phyloP scores from a whole-genome alignment of 2,888 invertebrate genomes.

The Metalampra italica region DNA sequence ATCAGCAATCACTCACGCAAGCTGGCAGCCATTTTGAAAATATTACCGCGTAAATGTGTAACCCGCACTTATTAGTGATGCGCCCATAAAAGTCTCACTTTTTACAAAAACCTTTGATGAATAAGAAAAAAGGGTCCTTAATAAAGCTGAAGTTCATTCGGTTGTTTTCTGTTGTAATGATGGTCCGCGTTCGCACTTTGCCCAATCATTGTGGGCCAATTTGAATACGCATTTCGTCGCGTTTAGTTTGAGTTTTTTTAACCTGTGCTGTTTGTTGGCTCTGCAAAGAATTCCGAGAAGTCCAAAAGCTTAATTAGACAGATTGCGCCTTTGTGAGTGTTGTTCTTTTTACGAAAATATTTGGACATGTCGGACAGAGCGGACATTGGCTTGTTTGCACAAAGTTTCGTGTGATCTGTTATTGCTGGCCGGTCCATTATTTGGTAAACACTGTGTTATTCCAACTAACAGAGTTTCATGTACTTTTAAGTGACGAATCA shows the following conservation, averaged over 20 bases:
- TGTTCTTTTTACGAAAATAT: constrained; percentile 16
- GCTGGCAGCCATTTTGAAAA: constrained; percentile 39
- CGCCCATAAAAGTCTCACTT: constrained; percentile 21
- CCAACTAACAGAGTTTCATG: constrained; percentile 9
- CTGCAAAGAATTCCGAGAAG: constrained; percentile 38
- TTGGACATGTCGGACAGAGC: constrained; percentile 9
- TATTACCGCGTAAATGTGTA: constrained; percentile 32
- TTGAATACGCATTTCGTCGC: constrained; percentile 43
- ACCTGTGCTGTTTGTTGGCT: constrained; percentile 38
- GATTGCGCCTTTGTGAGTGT: constrained; percentile 15
- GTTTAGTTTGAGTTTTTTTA: constrained; percentile 40
- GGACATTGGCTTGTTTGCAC: constrained; percentile 13
- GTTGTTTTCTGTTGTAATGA: constrained; percentile 54
- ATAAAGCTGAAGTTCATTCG: constrained; percentile 35
- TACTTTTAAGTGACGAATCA: constrained; percentile 10
- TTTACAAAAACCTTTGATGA: constrained; percentile 29
- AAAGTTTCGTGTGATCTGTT: constrained; percentile 15
- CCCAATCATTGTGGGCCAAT: constrained; percentile 43
- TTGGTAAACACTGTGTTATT: constrained; percentile 4
- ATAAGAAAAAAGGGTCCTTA: constrained; percentile 31
- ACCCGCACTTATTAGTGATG: constrained; percentile 16
- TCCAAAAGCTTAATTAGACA: constrained; percentile 11
- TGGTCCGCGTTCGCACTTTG: constrained; percentile 50
- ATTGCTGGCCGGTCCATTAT: not conserved
- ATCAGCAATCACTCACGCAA: constrained; percentile 42